Evolutionary conservation across 2,113 vertebrate genomes (phyloP).

Genomic region (Hypanus sabinus): DNA sequence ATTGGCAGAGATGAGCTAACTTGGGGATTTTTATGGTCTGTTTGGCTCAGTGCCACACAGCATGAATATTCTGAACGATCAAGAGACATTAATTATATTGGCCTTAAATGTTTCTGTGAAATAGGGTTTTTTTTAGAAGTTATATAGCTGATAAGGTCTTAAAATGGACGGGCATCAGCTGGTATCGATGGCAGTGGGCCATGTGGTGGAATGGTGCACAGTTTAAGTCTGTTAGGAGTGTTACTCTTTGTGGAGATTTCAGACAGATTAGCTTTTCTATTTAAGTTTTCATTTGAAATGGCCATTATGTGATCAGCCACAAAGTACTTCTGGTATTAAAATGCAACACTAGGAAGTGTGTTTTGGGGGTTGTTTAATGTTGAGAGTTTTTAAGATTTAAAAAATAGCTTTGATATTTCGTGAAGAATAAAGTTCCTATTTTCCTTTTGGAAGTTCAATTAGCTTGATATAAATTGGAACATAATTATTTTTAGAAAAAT

Average conservation of each 20-base stretch:
- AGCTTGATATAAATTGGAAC: background rate
- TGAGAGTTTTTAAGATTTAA: background rate
- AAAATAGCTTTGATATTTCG: background rate
- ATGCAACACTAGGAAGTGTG: background rate
- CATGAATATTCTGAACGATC: background rate
- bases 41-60: background rate
- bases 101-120: conserved; percentile 9
- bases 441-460: background rate
- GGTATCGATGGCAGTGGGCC: background rate
- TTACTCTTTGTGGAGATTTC: background rate
- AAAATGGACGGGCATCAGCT: background rate
- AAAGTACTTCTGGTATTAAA: too few species aligned
- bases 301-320: background rate
- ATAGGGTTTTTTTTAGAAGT: background rate
- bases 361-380: background rate
- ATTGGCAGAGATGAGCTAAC: conserved; percentile 8
- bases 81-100: conserved; percentile 6
- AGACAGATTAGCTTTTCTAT: background rate
- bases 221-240: background rate
- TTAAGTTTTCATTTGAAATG: background rate
- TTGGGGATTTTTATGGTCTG: background rate
- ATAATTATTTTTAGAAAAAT: background rate
- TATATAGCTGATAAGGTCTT: background rate
- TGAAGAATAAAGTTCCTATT: background rate
- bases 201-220: background rate